Conservation (phyloP, 2,888 invertebrate species). For the Parnassius apollo region DNA sequence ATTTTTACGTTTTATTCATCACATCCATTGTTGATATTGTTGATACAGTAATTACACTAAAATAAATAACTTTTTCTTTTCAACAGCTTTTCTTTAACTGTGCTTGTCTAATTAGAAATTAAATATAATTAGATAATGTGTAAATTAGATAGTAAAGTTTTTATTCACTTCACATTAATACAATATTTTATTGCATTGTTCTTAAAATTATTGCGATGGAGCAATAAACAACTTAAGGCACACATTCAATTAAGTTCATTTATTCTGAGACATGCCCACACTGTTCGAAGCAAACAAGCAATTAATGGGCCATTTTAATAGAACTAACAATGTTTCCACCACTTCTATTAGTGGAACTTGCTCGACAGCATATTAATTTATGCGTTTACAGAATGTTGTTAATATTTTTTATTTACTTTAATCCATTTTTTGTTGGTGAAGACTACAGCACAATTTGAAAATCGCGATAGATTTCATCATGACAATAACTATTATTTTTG, state of each 20-base stretch:
- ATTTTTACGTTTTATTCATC: not conserved
- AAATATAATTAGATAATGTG: too few species aligned
- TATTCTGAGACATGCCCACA: conserved; percentile 12
- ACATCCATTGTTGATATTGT: not conserved
- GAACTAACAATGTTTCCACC: conserved; percentile 26
- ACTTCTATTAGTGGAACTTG: conserved; percentile 8
- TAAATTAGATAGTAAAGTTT: too few species aligned
- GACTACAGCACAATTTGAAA: too few species aligned
- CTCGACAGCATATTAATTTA: not conserved
- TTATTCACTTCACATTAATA: too few species aligned
- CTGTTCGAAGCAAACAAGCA: conserved; percentile 4
- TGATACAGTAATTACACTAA: not conserved
- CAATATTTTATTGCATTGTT: too few species aligned
- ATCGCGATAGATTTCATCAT: too few species aligned
- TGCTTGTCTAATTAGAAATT: too few species aligned
- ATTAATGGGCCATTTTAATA: conserved; percentile 27
- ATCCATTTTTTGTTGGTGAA: too few species aligned
- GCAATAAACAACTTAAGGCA: not conserved
- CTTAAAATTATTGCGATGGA: not conserved
- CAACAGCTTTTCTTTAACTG: too few species aligned
- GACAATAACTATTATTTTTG: too few species aligned
- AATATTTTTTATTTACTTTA: too few species aligned
- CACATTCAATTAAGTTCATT: conserved; percentile 6
- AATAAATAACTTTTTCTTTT: not conserved
- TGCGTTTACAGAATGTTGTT: too few species aligned